phyloP scores from a whole-genome alignment of 2,797 vertebrate genomes.

The Sebastolobus alascanus region DNA sequence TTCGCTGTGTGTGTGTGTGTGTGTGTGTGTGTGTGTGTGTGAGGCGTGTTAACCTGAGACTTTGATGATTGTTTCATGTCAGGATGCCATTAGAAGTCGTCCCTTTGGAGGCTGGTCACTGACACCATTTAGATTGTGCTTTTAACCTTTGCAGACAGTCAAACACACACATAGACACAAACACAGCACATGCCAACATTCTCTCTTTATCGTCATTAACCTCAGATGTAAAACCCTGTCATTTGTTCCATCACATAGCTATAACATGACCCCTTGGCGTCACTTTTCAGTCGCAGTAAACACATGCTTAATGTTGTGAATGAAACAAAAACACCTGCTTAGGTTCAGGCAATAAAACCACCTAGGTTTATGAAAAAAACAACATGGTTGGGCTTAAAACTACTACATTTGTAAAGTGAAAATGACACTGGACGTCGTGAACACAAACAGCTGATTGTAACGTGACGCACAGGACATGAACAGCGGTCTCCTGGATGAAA shows the following conservation, averaged over 20 bases:
- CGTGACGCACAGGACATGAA: no score
- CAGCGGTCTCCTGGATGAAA: no score
- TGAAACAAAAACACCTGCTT: no score
- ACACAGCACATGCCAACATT: not conserved
- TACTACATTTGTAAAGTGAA: no score
- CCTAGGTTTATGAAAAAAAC: no score
- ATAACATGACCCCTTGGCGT: not conserved
- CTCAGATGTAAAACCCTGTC: not conserved
- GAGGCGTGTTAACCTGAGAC: not conserved
- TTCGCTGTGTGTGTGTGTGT: not conserved
- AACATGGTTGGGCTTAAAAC: no score
- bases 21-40: conserved; percentile 20
- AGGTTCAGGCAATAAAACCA: no score
- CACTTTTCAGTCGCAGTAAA: no score
- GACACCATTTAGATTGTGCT: conserved; percentile 40
- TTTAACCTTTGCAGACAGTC: conserved; percentile 11
- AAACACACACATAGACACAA: not conserved
- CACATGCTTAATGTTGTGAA: no score
- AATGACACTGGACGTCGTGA: no score
- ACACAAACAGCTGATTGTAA: no score
- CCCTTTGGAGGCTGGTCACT: conserved; percentile 20
- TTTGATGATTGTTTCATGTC: conserved; percentile 28
- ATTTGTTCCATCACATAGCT: not conserved
- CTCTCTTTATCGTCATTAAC: not conserved
- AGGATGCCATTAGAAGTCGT: conserved; percentile 13